phyloP scores from a whole-genome alignment of 1,140 invertebrate species.

The Ceratoteleas bidentatus region DNA sequence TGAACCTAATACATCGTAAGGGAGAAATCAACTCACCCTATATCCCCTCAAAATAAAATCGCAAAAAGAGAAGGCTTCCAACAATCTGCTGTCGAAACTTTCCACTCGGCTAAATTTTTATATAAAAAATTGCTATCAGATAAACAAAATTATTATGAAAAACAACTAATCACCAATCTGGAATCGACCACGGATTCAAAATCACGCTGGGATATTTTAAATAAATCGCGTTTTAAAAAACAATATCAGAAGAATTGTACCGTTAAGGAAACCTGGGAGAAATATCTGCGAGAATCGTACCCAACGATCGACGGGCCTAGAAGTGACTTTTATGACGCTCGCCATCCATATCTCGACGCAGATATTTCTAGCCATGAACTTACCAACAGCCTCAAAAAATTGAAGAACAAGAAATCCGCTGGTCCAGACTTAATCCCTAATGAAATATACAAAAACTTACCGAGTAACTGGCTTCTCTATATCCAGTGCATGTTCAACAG shows the following conservation, averaged over 20 bases:
- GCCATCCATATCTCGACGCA: neutral
- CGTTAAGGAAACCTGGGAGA: neutral
- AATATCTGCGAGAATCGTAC: slow-evolving; percentile 1
- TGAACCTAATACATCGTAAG: too few relatives aligned
- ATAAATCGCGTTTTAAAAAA: slow-evolving; percentile 1
- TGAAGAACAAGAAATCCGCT: neutral
- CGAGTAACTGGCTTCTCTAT: neutral
- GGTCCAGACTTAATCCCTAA: slow-evolving; percentile 2
- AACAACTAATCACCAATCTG: neutral
- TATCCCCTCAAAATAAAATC: too few relatives aligned
- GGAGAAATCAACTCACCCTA: too few relatives aligned
- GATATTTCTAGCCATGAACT: neutral
- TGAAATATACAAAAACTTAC: neutral
- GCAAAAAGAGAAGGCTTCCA: neutral
- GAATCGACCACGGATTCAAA: neutral
- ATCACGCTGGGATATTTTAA: slow-evolving; percentile 6
- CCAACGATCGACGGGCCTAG: neutral
- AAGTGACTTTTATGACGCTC: neutral
- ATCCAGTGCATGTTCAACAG: neutral
- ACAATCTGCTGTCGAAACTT: neutral
- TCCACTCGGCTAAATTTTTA: neutral
- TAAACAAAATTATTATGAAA: slow-evolving; percentile 5
- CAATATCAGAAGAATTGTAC: neutral
- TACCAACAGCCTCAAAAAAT: neutral
- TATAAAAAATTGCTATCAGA: slow-evolving; percentile 4